Conservation (phyloP, 2,113 vertebrate genomes). For the Sorex araneus region DNA sequence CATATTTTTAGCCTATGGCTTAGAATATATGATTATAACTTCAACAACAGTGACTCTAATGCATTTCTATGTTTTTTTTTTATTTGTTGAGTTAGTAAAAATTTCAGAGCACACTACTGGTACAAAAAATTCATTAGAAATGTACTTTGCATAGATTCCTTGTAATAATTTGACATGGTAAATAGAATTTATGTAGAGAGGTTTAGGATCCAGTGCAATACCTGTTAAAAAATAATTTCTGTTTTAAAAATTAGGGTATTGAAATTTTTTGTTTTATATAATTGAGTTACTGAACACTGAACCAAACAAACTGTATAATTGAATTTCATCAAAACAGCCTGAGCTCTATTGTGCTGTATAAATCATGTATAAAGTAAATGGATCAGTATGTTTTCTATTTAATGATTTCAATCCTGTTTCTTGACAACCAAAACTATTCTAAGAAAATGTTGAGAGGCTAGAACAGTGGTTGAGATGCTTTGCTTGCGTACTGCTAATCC, state of each 20-base stretch:
- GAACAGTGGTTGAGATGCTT: too few species aligned
- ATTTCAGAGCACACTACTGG: slow-evolving; percentile 20
- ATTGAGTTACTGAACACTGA: slow-evolving; percentile 63
- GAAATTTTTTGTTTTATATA: slow-evolving; percentile 59
- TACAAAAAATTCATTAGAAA: slow-evolving; percentile 62
- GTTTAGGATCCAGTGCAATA: slow-evolving; percentile 57
- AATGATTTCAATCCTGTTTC: slow-evolving; percentile 51
- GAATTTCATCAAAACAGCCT: slow-evolving; percentile 46
- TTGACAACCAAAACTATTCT: slow-evolving; percentile 18
- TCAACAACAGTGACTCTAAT: too few species aligned
- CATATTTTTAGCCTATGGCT: not conserved
- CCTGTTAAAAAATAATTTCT: slow-evolving; percentile 57
- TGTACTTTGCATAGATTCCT: slow-evolving; percentile 60
- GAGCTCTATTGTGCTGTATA: slow-evolving; percentile 47
- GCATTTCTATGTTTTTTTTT: not conserved
- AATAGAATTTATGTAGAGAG: slow-evolving; percentile 52
- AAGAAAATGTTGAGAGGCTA: not conserved
- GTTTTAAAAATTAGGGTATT: slow-evolving; percentile 56
- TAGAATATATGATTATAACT: not conserved
- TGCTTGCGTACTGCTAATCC: too few species aligned
- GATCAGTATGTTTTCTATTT: slow-evolving; percentile 47
- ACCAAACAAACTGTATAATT: slow-evolving; percentile 65
- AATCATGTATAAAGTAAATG: slow-evolving; percentile 58
- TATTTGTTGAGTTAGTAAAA: slow-evolving; percentile 37
- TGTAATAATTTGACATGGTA: slow-evolving; percentile 54